A percentile compares a stretch with the other conserved stretches of the same genome.
phyloP scores from a whole-genome alignment of 2,113 vertebrate genomes.

The Melanotaenia duboulayi region DNA sequence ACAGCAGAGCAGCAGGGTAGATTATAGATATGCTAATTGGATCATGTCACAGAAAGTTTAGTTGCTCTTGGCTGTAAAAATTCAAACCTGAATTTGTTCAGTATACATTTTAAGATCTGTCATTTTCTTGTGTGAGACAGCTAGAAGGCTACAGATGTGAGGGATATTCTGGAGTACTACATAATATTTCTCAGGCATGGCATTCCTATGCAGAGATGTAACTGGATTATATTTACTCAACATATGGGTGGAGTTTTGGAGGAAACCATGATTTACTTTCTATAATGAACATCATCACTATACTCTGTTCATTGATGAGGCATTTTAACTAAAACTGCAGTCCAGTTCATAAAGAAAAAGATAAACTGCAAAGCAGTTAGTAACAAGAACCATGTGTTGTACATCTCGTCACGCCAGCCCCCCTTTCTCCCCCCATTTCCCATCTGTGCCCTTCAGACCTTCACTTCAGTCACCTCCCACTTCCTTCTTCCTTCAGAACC shows the following conservation, averaged over 20 bases:
- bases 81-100: constrained; percentile 11
- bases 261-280: background rate
- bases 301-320: background rate
- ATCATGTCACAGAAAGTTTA: constrained; percentile 21
- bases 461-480: constrained; percentile 75
- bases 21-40: background rate
- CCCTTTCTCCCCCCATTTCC: constrained; percentile 65
- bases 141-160: constrained; percentile 9
- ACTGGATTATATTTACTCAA: constrained; percentile 26
- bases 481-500: constrained; percentile 81
- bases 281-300: background rate
- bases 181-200: constrained; percentile 6
- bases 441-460: constrained; percentile 79
- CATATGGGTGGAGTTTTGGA: background rate
- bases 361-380: constrained; percentile 53
- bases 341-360: constrained; percentile 33
- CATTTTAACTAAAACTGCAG: background rate
- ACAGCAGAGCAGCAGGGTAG: background rate
- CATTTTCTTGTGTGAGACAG: constrained; percentile 25
- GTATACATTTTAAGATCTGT: constrained; percentile 18
- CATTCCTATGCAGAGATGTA: constrained; percentile 3
- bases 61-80: constrained; percentile 6
- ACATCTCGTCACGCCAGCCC: constrained; percentile 42
- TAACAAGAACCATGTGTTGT: constrained; percentile 82
- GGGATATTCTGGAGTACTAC: constrained; percentile 1